Conservation (phyloP, 23 tunicate species). For the Ascidia mentula region DNA sequence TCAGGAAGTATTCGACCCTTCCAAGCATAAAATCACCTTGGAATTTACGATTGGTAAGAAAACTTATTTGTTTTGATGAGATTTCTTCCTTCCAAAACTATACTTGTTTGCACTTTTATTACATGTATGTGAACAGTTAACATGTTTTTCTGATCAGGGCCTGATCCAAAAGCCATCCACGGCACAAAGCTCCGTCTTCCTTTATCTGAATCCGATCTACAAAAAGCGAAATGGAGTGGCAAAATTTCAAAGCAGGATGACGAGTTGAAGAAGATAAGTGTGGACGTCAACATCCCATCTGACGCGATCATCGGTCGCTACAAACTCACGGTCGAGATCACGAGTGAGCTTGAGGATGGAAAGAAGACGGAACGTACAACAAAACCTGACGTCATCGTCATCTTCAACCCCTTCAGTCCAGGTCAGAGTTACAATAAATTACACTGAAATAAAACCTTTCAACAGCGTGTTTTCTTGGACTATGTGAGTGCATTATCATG, state of each 20-base stretch:
- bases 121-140: background rate
- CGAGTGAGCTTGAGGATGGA: slow-evolving; percentile 34
- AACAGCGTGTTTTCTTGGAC: too few relatives aligned
- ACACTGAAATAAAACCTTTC: background rate
- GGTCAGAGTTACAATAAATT: slow-evolving; percentile 23
- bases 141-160: slow-evolving; percentile 31
- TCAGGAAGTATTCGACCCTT: slow-evolving; percentile 42
- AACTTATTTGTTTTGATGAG: background rate
- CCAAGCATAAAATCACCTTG: slow-evolving; percentile 49
- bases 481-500: too few relatives aligned
- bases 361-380: slow-evolving; percentile 23
- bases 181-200: slow-evolving; percentile 58
- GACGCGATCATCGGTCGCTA: slow-evolving; percentile 71
- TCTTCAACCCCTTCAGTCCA: slow-evolving; percentile 72
- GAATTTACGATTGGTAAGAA: slow-evolving; percentile 65
- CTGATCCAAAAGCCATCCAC: slow-evolving; percentile 33
- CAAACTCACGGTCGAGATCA: slow-evolving; percentile 50
- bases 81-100: background rate
- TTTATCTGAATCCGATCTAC: slow-evolving; percentile 33
- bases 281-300: slow-evolving; percentile 60
- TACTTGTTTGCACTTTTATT: background rate
- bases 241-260: slow-evolving; percentile 23
- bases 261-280: slow-evolving; percentile 39
- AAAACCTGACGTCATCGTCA: slow-evolving; percentile 56
- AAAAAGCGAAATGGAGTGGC: slow-evolving; percentile 50